Conservation (phyloP, 2,797 vertebrate genomes). For the Sardinella longiceps region DNA sequence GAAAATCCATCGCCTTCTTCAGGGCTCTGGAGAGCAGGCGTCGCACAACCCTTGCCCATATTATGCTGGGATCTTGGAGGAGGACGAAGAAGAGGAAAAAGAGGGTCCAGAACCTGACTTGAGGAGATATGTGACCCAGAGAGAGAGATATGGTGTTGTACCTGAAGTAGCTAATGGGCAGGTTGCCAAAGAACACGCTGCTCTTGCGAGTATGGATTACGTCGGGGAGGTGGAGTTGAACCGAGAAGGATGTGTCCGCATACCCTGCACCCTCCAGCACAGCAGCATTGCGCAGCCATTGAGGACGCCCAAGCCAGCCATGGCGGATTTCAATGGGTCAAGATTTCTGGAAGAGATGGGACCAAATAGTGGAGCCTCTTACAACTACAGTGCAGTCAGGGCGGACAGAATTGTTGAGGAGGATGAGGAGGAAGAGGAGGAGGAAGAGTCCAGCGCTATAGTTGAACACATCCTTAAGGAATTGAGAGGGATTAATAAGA, state of each 20-base stretch:
- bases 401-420: conserved; percentile 46
- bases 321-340: conserved; percentile 59
- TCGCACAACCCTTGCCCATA: conserved; percentile 74
- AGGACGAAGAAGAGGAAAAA: conserved; percentile 65
- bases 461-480: conserved; percentile 82
- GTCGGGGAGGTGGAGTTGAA: conserved; percentile 80
- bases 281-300: conserved; percentile 59
- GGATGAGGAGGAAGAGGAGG: conserved; percentile 53
- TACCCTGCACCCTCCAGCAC: conserved; percentile 74
- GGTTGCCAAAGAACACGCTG: conserved; percentile 52
- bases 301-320: conserved; percentile 46
- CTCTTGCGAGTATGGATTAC: conserved; percentile 58
- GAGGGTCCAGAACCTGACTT: conserved; percentile 39
- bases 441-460: conserved; percentile 74
- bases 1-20: conserved; percentile 89
- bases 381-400: conserved; percentile 63
- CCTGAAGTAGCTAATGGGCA: conserved; percentile 60
- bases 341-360: conserved; percentile 46
- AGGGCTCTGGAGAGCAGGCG: conserved; percentile 80
- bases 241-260: conserved; percentile 78
- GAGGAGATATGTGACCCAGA: conserved; percentile 32
- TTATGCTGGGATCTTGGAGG: conserved; percentile 77
- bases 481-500: conserved; percentile 79
- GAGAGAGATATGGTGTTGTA: conserved; percentile 53
- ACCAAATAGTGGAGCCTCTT: conserved; percentile 32